These are phyloP conservation scores for Eufriesea mexicana DNA, from an alignment of 1,140 invertebrate genomes.

Conservation along the genomic window DNA sequence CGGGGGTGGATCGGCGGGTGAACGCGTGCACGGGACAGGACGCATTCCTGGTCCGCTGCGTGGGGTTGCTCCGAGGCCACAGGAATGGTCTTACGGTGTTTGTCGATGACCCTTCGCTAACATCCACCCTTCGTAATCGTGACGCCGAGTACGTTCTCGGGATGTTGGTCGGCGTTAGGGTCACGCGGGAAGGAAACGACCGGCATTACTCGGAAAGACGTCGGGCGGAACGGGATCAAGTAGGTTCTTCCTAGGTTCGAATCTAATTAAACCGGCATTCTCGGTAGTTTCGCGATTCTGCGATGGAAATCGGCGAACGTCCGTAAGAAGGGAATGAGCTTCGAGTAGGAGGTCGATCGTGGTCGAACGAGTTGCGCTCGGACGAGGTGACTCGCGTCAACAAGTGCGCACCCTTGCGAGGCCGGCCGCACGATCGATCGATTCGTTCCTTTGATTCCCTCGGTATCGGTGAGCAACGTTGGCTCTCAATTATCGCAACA, in stretches of 20 bases:
- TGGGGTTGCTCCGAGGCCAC: slow-evolving; percentile 36
- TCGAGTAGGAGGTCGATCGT: background rate
- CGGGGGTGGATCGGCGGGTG: slow-evolving; percentile 50
- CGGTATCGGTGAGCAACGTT: slow-evolving; percentile 32
- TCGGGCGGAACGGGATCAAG: slow-evolving; percentile 32
- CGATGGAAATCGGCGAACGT: background rate
- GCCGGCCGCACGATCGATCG: slow-evolving; percentile 29
- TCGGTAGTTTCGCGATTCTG: too few species aligned
- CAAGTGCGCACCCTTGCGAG: background rate
- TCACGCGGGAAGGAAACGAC: background rate
- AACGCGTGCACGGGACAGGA: slow-evolving; percentile 71
- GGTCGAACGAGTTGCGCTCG: too few species aligned
- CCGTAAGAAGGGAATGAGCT: background rate
- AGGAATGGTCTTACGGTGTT: slow-evolving; percentile 62
- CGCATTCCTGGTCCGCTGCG: slow-evolving; percentile 58
- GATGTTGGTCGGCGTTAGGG: background rate
- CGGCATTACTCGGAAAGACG: background rate
- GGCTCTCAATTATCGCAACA: slow-evolving; percentile 54
- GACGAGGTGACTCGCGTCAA: too few species aligned
- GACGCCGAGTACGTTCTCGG: slow-evolving; percentile 16
- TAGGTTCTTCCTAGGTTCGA: slow-evolving; percentile 22
- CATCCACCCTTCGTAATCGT: slow-evolving; percentile 50
- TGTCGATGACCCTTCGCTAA: slow-evolving; percentile 60
- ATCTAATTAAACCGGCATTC: slow-evolving; percentile 34
- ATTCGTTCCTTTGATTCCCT: slow-evolving; percentile 24